Base-by-base conservation (phyloP, 1,140 invertebrate genomes). In the Diorhabda sublineata region DNA sequence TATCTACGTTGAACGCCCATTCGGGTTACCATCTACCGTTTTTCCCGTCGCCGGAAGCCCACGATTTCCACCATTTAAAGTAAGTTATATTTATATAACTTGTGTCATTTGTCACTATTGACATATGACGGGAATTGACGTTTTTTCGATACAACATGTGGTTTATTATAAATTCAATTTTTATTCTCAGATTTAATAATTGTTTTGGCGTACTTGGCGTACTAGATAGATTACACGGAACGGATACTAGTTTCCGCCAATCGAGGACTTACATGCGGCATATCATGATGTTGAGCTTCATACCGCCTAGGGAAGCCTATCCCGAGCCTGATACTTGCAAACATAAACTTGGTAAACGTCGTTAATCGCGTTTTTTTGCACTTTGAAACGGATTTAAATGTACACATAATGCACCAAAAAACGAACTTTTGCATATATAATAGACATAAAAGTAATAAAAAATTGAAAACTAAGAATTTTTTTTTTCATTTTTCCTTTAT, bases 41-140 rank as follows among this genome's bases (percentile, higher is more conserved):
- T 75, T 89, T 95, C 75, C 91, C 92, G 5, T 94, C 92, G 42
- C 92, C 93, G n/a, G 93, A 96, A 82, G 90, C 91, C 2, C 94
- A 96, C 77, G 94, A 96, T 82, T 96, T 92, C 80, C 94, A 96
- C 82, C 94, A 96, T 81, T 82, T 92, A 56, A 94, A 93, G 93
- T 94, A 82, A 85, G 85, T 82, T 52, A 9, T 52, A 3, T 52
- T 52, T 52, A 2, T 44, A 41, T 44, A 59, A 61, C 2, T 41
- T 47, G 2, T 56, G n/a, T 42, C 26, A 56, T 62, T 44, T 57
- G 9, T 9, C 63, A 56, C n/a, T n/a, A 8, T 57, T 26, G 9
- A 59, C 6, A 52, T 4, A 52, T 3, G n/a, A 52, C 47, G n/a
- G 2, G 6, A 52, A 52, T 6, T 52, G 45, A 52, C 8, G 45